phyloP scores from a whole-genome alignment of 64 coral and sea anemone species.

The Dendronephthya gigantea region DNA sequence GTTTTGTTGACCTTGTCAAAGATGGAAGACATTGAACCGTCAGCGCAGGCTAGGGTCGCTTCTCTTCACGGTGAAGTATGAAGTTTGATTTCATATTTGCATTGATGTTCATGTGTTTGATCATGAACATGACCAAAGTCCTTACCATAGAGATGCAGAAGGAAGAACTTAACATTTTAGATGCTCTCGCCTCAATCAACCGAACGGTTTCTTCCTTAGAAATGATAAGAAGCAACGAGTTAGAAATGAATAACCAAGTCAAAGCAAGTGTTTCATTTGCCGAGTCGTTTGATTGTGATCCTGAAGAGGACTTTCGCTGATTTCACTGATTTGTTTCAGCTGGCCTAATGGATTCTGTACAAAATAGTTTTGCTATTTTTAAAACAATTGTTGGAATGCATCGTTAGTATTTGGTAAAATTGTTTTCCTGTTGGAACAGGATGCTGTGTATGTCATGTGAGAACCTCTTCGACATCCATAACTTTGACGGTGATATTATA shows the following conservation, averaged over 20 bases:
- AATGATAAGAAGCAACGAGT: background rate
- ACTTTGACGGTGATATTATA: conserved; percentile 29
- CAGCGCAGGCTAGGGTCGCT: background rate
- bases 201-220: background rate
- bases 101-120: background rate
- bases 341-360: background rate
- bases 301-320: background rate
- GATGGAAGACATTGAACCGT: background rate
- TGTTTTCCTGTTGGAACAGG: conserved; percentile 29
- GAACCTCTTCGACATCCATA: conserved; percentile 31
- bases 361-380: background rate
- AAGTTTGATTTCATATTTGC: background rate
- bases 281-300: background rate
- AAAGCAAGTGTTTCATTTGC: background rate
- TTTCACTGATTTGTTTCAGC: background rate
- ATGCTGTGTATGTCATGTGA: conserved; percentile 29
- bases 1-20: background rate
- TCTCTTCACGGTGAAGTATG: background rate
- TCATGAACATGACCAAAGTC: background rate
- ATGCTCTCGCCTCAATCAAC: background rate
- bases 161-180: background rate
- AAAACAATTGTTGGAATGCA: background rate
- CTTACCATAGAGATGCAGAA: background rate
- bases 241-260: background rate
- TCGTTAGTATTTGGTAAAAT: background rate